Base-by-base conservation (phyloP, 1,140 invertebrate species). In the Ceratina calcarata region DNA sequence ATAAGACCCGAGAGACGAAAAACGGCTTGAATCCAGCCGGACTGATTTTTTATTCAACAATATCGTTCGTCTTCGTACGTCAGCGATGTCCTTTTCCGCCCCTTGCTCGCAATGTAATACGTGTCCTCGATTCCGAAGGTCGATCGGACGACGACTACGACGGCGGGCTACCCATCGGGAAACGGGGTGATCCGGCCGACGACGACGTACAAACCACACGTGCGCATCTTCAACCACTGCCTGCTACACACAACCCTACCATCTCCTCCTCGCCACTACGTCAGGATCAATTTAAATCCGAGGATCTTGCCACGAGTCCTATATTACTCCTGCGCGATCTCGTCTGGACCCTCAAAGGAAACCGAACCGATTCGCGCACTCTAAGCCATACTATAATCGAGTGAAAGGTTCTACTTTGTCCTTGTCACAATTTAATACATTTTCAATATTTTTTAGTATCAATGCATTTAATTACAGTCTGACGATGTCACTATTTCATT, bases 21-120 rank as follows among this genome's bases (percentile, higher is more conserved):
- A 37, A 6, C 32, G 32, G 32, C 6, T 37, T 37, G 32, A 37
- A 37, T 3, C 32, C 2, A 37, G 58, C 1, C 18, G 4, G 1
- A 2, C 2, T 24, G 22, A 22, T 71, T 49, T 71, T 57, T 64
- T 57, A 72, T 64, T 77, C 74, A 62, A 55, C 27, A 64, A 71
- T 45, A 72, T 45, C 68, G 68, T 65, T 27, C 60, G 49, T 72
- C 74, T 67, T 81, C 71, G 69, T 70, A 76, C 80, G 66, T 69
- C 70, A 76, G 75, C 81, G 88, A 89, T 79, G 77, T 79, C 77
- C 77, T 66, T 74, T 79, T 66, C 69, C 77, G 53, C 77, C 77
- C 70, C 77, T 79, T 74, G 60, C 61, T 74, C 77, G 77, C 77
- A 66, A 79, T 73, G 62, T 53, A 60, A 74, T 79, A 74, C 68